These are phyloP conservation scores for Laupala kohalensis DNA, from an alignment of 1,140 invertebrate species.

Conservation along the genomic window DNA sequence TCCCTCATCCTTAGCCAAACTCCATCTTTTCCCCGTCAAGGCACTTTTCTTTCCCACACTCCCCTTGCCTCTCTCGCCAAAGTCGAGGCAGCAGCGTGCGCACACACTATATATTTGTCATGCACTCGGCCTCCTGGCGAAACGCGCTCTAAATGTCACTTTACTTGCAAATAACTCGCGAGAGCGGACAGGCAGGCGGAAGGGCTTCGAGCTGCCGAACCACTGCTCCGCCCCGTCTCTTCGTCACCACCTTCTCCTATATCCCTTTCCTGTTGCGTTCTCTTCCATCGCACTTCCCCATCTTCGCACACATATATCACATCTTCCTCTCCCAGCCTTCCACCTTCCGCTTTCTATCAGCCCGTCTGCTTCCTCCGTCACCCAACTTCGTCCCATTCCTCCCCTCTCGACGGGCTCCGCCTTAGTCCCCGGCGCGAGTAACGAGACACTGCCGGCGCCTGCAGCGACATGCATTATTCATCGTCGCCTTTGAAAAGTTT, in stretches of 20 bases:
- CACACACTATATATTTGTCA: neutral
- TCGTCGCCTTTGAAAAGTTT: neutral
- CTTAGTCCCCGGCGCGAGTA: neutral
- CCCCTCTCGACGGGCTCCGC: neutral
- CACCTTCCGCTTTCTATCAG: neutral
- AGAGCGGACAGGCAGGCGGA: neutral
- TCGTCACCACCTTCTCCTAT: neutral
- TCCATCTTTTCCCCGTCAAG: neutral
- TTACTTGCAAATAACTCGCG: neutral
- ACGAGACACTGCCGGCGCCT: neutral
- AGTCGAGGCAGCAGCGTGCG: too few species aligned
- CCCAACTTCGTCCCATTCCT: neutral
- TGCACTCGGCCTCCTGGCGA: neutral
- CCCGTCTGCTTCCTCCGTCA: neutral
- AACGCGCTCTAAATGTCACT: neutral
- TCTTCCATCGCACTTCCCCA: too few species aligned
- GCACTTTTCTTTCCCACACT: neutral
- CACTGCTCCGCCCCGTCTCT: neutral
- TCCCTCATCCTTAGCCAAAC: neutral
- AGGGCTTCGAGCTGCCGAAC: neutral
- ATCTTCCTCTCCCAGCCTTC: too few species aligned
- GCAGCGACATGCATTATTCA: neutral
- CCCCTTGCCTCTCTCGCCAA: neutral
- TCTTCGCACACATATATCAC: too few species aligned
- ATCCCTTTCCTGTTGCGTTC: too few species aligned